Percentiles rank a stretch among this genome's conserved stretches.
These are phyloP conservation scores for Chaetodon trifasciatus DNA, from an alignment of 2,797 vertebrate genomes.

Conservation along the genomic window DNA sequence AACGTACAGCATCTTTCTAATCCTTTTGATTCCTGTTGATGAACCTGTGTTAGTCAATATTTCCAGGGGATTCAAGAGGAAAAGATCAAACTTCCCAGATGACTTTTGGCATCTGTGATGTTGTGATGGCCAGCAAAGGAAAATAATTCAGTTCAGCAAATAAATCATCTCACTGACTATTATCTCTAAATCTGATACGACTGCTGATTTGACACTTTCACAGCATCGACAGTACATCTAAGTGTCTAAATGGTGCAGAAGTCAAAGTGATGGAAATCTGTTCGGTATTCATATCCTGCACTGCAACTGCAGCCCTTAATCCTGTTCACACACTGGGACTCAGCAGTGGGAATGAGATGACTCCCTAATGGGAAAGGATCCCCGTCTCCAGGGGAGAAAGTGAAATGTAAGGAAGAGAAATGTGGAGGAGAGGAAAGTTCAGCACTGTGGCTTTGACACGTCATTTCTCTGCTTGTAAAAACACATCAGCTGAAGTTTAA, in stretches of 20 bases:
- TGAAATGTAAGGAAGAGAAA: constrained; percentile 4
- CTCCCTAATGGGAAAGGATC: constrained; percentile 31
- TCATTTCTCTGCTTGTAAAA: background rate
- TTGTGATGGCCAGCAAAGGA: background rate
- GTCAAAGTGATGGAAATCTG: constrained; percentile 26
- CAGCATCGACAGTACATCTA: background rate
- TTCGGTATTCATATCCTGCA: constrained; percentile 25
- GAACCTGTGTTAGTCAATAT: background rate
- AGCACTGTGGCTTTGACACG: background rate
- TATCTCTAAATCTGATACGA: no score
- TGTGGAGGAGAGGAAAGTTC: background rate
- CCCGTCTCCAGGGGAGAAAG: constrained; percentile 25
- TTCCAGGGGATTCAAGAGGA: background rate
- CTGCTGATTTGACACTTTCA: constrained; percentile 2
- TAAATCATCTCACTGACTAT: background rate
- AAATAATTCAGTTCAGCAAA: background rate
- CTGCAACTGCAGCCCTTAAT: constrained; percentile 24
- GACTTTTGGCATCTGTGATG: background rate
- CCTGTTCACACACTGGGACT: background rate
- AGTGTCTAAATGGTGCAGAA: background rate
- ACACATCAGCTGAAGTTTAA: background rate
- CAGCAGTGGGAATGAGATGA: constrained; percentile 13
- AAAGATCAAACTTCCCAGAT: background rate
- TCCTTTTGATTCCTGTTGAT: background rate
- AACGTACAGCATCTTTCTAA: constrained; percentile 6